Evolutionary conservation across 2,113 vertebrate species (phyloP).

Genomic region (Pleuronectes platessa): DNA sequence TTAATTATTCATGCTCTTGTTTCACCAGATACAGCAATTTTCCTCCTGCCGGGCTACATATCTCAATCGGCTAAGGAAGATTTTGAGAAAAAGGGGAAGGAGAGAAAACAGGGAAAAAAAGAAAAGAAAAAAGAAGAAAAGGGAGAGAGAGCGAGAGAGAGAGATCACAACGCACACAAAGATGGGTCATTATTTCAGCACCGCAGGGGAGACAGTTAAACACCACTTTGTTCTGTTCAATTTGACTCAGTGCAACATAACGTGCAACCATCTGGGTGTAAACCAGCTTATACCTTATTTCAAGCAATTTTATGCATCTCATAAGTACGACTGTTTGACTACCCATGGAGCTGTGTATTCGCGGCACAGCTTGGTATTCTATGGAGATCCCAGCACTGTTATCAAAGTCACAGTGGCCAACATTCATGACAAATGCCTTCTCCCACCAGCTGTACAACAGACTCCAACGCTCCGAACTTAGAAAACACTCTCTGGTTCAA

Average conservation of each 20-base stretch:
- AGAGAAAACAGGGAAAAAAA: constrained; percentile 11
- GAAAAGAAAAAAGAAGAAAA: not conserved
- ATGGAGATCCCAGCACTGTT: constrained; percentile 45
- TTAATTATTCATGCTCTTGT: constrained; percentile 95
- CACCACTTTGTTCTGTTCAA: constrained; percentile 75
- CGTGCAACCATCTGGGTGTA: constrained; percentile 62
- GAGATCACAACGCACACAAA: constrained; percentile 82
- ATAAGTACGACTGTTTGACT: constrained; percentile 59
- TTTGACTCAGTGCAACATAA: constrained; percentile 69
- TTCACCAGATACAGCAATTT: constrained; percentile 89
- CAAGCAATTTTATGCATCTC: constrained; percentile 58
- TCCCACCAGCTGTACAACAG: not conserved
- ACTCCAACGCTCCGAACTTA: constrained; percentile 2
- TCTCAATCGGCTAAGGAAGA: constrained; percentile 88
- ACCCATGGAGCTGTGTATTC: constrained; percentile 52
- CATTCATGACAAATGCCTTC: constrained; percentile 1
- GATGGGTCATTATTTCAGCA: constrained; percentile 81
- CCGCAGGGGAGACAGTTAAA: constrained; percentile 76
- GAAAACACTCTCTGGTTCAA: not conserved
- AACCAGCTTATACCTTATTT: constrained; percentile 69
- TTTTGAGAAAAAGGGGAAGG: not conserved
- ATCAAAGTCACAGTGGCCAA: constrained; percentile 38
- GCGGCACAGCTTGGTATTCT: constrained; percentile 56
- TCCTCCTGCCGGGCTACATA: constrained; percentile 85
- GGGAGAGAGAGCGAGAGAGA: constrained; percentile 1